A percentile compares a stretch with the other conserved stretches of the same genome.
Conservation (phyloP, 2,888 invertebrate species). For the Pecten maximus region DNA sequence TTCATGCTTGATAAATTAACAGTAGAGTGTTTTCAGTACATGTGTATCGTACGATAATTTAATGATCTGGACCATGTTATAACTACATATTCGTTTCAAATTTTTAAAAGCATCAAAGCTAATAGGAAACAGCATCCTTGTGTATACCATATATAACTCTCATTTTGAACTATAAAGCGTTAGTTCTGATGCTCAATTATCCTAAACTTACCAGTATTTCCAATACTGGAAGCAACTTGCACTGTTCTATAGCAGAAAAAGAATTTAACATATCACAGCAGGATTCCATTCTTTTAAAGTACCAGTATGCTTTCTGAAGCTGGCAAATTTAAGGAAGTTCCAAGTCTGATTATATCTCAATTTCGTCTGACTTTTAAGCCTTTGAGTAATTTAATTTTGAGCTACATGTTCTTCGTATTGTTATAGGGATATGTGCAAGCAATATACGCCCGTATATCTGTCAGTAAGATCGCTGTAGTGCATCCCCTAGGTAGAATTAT, state of each 20-base stretch:
- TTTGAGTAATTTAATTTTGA: background rate
- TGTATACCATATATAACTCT: too few species aligned
- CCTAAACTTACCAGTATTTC: too few species aligned
- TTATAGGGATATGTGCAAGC: background rate
- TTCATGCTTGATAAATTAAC: too few species aligned
- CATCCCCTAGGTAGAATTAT: background rate
- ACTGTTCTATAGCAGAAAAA: background rate
- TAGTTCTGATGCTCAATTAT: too few species aligned
- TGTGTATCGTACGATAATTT: too few species aligned
- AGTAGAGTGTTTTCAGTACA: too few species aligned
- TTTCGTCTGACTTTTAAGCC: background rate
- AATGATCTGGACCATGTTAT: too few species aligned
- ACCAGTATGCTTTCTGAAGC: background rate
- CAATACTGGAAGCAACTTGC: background rate
- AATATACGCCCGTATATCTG: slow-evolving; percentile 1
- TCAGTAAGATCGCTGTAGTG: background rate
- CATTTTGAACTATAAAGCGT: too few species aligned
- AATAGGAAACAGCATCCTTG: too few species aligned
- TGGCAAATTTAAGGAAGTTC: background rate
- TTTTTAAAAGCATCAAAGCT: too few species aligned
- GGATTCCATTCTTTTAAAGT: background rate
- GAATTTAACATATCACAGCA: background rate
- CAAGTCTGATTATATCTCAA: background rate
- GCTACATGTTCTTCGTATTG: background rate
- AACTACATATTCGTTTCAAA: too few species aligned